phyloP scores from a whole-genome alignment of 2,113 vertebrate genomes.

The Crotalus tigris region DNA sequence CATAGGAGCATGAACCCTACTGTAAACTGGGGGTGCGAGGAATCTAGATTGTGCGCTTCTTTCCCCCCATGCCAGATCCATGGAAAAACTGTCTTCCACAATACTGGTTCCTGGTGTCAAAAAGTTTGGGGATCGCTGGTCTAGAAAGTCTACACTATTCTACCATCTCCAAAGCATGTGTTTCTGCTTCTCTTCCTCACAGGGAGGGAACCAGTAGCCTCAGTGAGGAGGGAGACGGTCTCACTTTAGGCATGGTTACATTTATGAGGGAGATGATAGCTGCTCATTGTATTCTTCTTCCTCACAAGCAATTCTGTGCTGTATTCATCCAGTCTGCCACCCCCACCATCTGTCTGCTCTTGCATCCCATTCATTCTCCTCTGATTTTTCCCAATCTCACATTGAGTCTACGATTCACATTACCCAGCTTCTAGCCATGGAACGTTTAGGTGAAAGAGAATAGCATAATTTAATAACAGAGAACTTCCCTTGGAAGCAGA shows the following conservation, averaged over 20 bases:
- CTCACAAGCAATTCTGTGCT: neutral
- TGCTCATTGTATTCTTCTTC: neutral
- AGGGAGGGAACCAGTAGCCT: neutral
- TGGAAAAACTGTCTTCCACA: neutral
- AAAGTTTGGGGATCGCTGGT: neutral
- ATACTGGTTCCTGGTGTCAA: neutral
- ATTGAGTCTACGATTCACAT: neutral
- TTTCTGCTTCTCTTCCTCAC: neutral
- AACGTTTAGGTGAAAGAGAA: neutral
- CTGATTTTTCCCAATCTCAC: neutral
- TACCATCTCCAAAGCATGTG: neutral
- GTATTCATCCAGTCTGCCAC: neutral
- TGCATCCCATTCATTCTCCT: neutral
- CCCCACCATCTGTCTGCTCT: neutral
- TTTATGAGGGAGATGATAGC: neutral
- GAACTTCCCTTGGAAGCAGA: neutral
- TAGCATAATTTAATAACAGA: neutral
- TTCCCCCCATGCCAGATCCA: rapidly evolving
- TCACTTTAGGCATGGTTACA: neutral
- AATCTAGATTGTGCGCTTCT: neutral
- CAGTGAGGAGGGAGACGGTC: neutral
- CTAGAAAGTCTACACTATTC: neutral
- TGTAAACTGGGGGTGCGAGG: neutral
- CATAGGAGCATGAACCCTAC: neutral
- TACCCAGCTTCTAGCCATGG: neutral